Conservation (phyloP, 2,797 vertebrate genomes). For the Dicrostonyx torquatus region DNA sequence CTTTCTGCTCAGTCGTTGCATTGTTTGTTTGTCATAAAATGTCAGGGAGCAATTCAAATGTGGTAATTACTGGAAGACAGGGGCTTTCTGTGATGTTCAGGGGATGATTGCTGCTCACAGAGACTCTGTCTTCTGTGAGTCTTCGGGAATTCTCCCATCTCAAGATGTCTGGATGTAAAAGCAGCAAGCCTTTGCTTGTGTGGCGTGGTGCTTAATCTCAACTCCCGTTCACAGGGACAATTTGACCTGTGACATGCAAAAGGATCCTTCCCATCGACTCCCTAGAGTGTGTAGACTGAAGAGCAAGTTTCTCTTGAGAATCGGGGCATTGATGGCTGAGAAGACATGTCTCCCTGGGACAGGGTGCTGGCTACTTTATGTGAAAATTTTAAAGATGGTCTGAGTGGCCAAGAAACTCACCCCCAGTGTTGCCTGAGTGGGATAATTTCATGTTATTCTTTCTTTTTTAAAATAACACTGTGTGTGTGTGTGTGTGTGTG, state of each 20-base stretch:
- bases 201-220: background rate
- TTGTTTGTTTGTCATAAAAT: slow-evolving; percentile 5
- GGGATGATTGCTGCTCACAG: slow-evolving; percentile 14
- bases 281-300: background rate
- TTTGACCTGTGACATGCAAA: slow-evolving; percentile 27
- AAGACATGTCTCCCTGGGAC: background rate
- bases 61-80: background rate
- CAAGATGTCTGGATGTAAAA: background rate
- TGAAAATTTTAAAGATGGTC: background rate
- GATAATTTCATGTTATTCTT: background rate
- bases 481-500: background rate
- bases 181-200: background rate
- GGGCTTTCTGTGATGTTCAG: background rate
- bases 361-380: background rate
- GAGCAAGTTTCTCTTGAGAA: slow-evolving; percentile 3
- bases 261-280: background rate
- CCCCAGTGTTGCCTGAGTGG: background rate
- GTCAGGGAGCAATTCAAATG: background rate
- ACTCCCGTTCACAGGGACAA: background rate
- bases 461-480: background rate
- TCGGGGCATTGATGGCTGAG: background rate
- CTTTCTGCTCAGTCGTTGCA: background rate
- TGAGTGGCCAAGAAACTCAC: background rate
- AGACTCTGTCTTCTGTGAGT: background rate
- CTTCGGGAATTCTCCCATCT: background rate